Evolutionary conservation across 2,113 vertebrate species (phyloP).

Genomic region (Lethenteron camtschaticum): DNA sequence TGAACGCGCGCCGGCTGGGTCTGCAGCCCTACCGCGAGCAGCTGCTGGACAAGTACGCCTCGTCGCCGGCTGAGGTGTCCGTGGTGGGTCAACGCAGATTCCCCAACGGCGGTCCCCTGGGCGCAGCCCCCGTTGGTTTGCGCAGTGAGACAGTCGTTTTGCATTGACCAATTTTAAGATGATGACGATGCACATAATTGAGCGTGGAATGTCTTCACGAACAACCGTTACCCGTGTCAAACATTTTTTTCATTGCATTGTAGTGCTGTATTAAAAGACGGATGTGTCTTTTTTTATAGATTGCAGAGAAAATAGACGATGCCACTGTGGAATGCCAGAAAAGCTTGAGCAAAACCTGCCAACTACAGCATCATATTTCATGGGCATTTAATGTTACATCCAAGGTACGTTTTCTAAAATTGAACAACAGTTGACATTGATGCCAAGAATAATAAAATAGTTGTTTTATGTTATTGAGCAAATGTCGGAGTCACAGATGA

Average conservation of each 20-base stretch:
- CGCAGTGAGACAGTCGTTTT: not conserved
- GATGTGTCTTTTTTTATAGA: constrained; percentile 18
- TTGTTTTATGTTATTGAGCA: not conserved
- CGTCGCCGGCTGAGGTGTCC: constrained; percentile 26
- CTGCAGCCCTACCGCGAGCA: constrained; percentile 36
- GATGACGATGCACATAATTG: not conserved
- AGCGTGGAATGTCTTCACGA: not conserved
- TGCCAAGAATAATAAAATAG: not conserved
- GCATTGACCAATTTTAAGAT: not conserved
- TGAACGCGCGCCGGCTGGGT: constrained; percentile 26
- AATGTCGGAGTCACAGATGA: not conserved
- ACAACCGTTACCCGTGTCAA: not conserved
- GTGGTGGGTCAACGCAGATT: constrained; percentile 25
- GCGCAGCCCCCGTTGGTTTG: not conserved
- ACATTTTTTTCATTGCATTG: not conserved
- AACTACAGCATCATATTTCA: constrained; percentile 14
- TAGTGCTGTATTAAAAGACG: no score
- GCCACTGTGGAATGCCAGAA: constrained; percentile 24
- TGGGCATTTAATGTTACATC: constrained; percentile 37
- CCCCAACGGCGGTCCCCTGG: not conserved
- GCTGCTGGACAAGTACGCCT: constrained; percentile 34
- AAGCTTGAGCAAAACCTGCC: constrained; percentile 20
- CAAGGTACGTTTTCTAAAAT: constrained; percentile 22
- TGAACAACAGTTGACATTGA: not conserved
- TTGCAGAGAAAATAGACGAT: constrained; percentile 27